Conservation (phyloP, 2,888 invertebrate species). For the Athripsodes cinereus region DNA sequence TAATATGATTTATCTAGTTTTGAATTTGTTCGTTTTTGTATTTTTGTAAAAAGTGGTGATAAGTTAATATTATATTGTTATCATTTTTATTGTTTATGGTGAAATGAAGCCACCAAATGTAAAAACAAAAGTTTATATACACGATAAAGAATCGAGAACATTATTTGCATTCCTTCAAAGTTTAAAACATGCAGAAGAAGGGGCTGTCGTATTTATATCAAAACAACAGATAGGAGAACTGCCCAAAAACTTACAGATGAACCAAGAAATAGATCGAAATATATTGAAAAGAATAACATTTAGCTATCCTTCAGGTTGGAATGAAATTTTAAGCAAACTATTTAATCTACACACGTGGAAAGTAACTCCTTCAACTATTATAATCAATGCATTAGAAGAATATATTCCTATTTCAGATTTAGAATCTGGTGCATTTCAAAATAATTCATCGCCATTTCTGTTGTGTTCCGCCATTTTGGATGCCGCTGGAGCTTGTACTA, state of each 20-base stretch:
- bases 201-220: slow-evolving; percentile 14
- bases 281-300: slow-evolving; percentile 18
- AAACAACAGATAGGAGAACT: slow-evolving; percentile 8
- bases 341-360: slow-evolving; percentile 15
- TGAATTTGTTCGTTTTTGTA: too few relatives aligned
- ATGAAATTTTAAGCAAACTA: slow-evolving; percentile 13
- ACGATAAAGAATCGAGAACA: background rate
- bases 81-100: too few relatives aligned
- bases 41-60: too few relatives aligned
- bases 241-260: background rate
- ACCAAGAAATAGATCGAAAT: background rate
- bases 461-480: slow-evolving; percentile 17
- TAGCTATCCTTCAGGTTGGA: slow-evolving; percentile 10
- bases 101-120: slow-evolving; percentile 13
- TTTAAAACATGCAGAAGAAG: slow-evolving; percentile 6
- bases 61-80: too few relatives aligned
- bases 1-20: too few relatives aligned
- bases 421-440: background rate
- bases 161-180: slow-evolving; percentile 3
- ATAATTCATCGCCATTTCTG: background rate
- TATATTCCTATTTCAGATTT: slow-evolving; percentile 5
- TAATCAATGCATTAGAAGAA: slow-evolving; percentile 12
- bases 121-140: slow-evolving; percentile 8
- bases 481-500: slow-evolving; percentile 11
- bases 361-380: slow-evolving; percentile 2